Evolutionary conservation across 1,140 invertebrate genomes (phyloP), one percentile per base, ranked within the genome.

Genomic region (Drosophila sp.): DNA sequence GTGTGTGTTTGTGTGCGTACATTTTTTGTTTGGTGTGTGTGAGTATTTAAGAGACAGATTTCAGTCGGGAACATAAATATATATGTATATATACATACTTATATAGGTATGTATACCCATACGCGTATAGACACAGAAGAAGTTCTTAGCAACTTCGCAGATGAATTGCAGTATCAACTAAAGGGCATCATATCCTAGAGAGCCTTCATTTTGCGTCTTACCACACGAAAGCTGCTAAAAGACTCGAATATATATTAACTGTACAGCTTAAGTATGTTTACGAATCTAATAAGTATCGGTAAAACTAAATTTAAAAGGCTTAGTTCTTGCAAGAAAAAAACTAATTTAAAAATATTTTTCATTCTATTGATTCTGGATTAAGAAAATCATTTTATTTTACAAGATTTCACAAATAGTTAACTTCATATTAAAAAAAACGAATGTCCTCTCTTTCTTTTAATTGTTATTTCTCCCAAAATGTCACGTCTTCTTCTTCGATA

Each of bases 1-100:
- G 5, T 47, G 44, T 44, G n/a, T 44, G 41, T 47, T 17, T 50
- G 23, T 50, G 23, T 50, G 44, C 44, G 44, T 27, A 50, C 23
- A 50, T 10, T 50, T 25, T 50, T 50, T 50, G 25, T 27, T 50
- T 70, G 7, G 29, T 63, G 61, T 61, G 11, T 58, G 35, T 44
- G 29, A 60, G 44, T 61, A 30, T 79, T 50, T 50, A 50, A 50
- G 44, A 23, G 44, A 27, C 44, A 10, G 44, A 50, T 50, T 50
- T 47, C 4, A 27, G 44, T 5, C 44, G 44, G 44, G 44, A 50
- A 27, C 44, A 50, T 50, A 27, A 11, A 50, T 50, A 50, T 23
- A 44, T 38, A 38, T 38, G 6, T 8, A 5, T 17, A 41, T 4
- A 38, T 3, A 38, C 11, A 38, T 38, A 11, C 10, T 17, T 17